A percentile compares a stretch with the other conserved stretches of the same genome.
phyloP scores from a whole-genome alignment of 2,113 vertebrate genomes.

The Gobiocypris rarus region DNA sequence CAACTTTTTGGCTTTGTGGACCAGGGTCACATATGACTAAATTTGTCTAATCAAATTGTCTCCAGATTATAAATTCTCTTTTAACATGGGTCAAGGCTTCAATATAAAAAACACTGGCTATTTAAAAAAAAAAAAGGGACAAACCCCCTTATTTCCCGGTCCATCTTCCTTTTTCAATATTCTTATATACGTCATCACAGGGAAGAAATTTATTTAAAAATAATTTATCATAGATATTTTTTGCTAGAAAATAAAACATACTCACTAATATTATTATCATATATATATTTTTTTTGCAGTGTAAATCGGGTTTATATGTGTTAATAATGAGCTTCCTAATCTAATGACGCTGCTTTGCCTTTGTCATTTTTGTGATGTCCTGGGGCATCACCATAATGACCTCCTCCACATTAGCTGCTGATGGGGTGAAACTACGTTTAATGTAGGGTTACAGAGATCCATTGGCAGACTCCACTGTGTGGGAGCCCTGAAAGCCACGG shows the following conservation, averaged over 20 bases:
- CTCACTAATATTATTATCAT: too few relatives aligned
- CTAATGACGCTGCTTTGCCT: background rate
- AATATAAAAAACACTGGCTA: background rate
- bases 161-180: background rate
- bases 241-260: too few relatives aligned
- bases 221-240: too few relatives aligned
- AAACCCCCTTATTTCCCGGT: background rate
- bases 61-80: background rate
- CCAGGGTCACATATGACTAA: too few relatives aligned
- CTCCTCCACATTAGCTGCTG: background rate
- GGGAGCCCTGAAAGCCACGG: slow-evolving; percentile 52
- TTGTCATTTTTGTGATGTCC: background rate
- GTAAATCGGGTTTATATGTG: background rate
- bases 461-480: slow-evolving; percentile 25
- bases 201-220: too few relatives aligned
- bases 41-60: background rate
- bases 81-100: background rate
- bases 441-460: slow-evolving; percentile 46
- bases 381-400: background rate
- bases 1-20: too few relatives aligned
- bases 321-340: background rate
- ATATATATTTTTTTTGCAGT: background rate
- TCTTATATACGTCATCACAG: background rate
- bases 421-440: background rate
- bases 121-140: background rate